A percentile compares a stretch with the other conserved stretches of the same genome.
phyloP scores from a whole-genome alignment of 2,797 vertebrate species.

The Bryconaethiops microstoma region DNA sequence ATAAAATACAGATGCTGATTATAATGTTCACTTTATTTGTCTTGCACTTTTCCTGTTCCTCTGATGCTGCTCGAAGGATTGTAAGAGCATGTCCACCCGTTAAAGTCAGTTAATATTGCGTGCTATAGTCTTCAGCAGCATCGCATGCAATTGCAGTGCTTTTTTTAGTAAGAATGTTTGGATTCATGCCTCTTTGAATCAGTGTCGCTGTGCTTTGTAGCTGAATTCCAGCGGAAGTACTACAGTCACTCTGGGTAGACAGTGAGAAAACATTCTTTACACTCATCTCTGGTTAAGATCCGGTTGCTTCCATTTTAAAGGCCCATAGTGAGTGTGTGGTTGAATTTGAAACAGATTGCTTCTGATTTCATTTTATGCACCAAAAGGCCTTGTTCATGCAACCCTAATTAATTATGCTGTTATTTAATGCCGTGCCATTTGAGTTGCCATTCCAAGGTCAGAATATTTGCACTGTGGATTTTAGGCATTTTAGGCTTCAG shows the following conservation, averaged over 20 bases:
- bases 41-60: background rate
- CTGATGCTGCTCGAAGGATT: background rate
- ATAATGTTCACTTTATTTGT: background rate
- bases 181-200: constrained; percentile 10
- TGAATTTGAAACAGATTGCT: constrained; percentile 59
- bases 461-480: background rate
- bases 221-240: background rate
- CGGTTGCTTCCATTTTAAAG: constrained; percentile 27
- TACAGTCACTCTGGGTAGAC: background rate
- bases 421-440: constrained; percentile 37
- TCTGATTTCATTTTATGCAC: constrained; percentile 54
- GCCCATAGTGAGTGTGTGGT: constrained; percentile 50
- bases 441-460: constrained; percentile 18
- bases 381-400: constrained; percentile 22
- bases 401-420: constrained; percentile 41
- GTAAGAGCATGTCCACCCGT: background rate
- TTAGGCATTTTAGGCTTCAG: background rate
- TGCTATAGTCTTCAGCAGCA: background rate
- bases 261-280: constrained; percentile 25
- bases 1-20: background rate
- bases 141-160: background rate
- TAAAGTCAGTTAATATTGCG: background rate
- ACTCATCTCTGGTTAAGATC: constrained; percentile 54
- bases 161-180: constrained; percentile 21
- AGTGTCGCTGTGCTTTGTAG: constrained; percentile 10